A percentile compares a stretch with the other conserved stretches of the same genome.
Conservation (phyloP, 23 tunicate species). For the Oikopleura albicans region DNA sequence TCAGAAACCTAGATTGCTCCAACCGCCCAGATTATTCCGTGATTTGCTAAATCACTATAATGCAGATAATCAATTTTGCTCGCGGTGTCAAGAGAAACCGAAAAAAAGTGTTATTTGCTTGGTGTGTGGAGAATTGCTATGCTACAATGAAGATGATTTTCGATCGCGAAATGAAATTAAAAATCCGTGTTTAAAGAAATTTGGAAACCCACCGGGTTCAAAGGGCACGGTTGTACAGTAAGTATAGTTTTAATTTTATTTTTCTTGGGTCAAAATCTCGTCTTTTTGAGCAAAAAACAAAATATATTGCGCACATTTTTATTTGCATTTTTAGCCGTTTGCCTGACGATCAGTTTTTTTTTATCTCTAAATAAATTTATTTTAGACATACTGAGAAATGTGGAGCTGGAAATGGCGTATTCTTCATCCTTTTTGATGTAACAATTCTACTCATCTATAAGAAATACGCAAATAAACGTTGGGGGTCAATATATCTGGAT, state of each 20-base stretch:
- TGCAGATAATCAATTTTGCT: slow-evolving; percentile 23
- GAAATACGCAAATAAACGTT: slow-evolving; percentile 28
- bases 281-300: no score
- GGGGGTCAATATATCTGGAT: slow-evolving; percentile 30
- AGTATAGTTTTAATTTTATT: no score
- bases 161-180: no score
- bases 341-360: no score
- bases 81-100: slow-evolving; percentile 20
- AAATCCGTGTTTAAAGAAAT: no score
- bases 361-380: no score
- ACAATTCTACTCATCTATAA: slow-evolving; percentile 30
- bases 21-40: neutral
- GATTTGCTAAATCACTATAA: neutral
- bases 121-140: slow-evolving; percentile 48
- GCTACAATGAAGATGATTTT: slow-evolving; percentile 26
- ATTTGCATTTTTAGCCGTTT: no score
- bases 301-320: no score
- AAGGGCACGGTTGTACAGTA: no score
- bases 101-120: slow-evolving; percentile 50
- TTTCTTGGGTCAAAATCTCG: no score
- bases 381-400: slow-evolving; percentile 43
- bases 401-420: slow-evolving; percentile 56
- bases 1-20: neutral
- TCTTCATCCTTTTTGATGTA: slow-evolving; percentile 29
- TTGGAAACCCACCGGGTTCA: no score